Base-by-base conservation (phyloP, 1,140 invertebrate species). In the Dendroctonus valens region DNA sequence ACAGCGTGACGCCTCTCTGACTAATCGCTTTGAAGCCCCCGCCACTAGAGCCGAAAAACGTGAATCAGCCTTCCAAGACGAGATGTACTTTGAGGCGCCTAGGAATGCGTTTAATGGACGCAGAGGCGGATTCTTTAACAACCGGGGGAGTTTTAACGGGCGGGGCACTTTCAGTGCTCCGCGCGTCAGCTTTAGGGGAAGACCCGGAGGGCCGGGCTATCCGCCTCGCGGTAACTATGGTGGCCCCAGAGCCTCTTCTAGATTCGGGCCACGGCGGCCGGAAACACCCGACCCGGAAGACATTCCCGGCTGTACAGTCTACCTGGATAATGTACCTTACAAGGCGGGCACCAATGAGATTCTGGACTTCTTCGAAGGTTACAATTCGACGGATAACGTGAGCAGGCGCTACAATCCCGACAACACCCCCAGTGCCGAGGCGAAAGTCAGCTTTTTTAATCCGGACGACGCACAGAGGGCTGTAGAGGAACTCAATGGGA, bases 371-470 rank as follows among this genome's bases (percentile, higher is more conserved):
- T 96, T 98, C 72, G 78, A 84, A 0, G 90, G 88, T 14, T 94
- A 88, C 70, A 85, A 89, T 50, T 75, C 92, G 0, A 84, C 86
- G 7, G 82, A 88, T 0, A 88, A 93, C 70, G 86, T 95, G 4
- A 91, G 94, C 61, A 76, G 92, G 39, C 81, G 92, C 1, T 95
- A 90, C 77, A 91, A 93, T 75, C 91, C 93, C 39, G 86, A 87
- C 51, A 90, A 92, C 0, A 87, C 89, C 77, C 89, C 93, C 0
- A 95, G 94, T 0, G 93, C 93, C 0, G 94, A 97, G 77, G 93
- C 93, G 2, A 85, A 93, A 7, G 89, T 97, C 0, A 87, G 90
- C 0, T 94, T 98, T 74, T 81, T 81, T 0, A 84, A 85, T 0
- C 87, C 89, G 0, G 82, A 85, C 12, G 91, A 95, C 59, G 93